Evolutionary conservation across 2,888 invertebrate genomes (phyloP).

Genomic region (Norana najaformis): DNA sequence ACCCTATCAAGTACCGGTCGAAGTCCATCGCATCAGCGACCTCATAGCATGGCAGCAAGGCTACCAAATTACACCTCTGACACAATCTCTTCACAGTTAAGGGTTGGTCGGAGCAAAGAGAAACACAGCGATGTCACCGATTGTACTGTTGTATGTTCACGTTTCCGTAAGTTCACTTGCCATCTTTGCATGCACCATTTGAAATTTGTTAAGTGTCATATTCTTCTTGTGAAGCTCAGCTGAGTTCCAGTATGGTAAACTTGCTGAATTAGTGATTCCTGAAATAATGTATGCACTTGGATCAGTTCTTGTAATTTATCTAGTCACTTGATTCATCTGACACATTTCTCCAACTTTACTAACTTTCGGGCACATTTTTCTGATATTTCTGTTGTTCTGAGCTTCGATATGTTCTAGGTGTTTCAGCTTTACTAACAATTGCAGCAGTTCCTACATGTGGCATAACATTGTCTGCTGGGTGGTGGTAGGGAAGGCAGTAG

Average conservation of each 20-base stretch:
- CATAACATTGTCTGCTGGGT: not conserved
- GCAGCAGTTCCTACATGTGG: not conserved
- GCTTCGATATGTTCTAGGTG: not conserved
- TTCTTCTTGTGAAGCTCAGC: not conserved
- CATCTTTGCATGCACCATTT: constrained; percentile 23
- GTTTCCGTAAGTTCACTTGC: constrained; percentile 22
- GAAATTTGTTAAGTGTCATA: not conserved
- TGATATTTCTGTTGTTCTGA: not conserved
- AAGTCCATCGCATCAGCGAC: constrained; percentile 21
- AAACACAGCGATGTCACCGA: constrained; percentile 6
- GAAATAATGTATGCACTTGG: not conserved
- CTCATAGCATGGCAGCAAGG: constrained; percentile 19
- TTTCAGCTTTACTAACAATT: constrained; percentile 13
- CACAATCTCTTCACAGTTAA: constrained; percentile 26
- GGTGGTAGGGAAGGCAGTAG: not conserved
- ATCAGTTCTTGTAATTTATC: not conserved
- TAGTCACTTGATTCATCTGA: not conserved
- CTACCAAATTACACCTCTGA: constrained; percentile 23
- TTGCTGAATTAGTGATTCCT: not conserved
- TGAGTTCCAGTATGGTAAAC: not conserved
- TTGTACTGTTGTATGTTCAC: constrained; percentile 25
- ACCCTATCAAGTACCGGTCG: constrained; percentile 23
- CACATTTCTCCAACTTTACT: not conserved
- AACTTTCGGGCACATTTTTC: not conserved
- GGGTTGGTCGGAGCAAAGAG: constrained; percentile 25